These are phyloP conservation scores for Operophtera brumata DNA, from an alignment of 2,888 invertebrate genomes.

Conservation along the genomic window DNA sequence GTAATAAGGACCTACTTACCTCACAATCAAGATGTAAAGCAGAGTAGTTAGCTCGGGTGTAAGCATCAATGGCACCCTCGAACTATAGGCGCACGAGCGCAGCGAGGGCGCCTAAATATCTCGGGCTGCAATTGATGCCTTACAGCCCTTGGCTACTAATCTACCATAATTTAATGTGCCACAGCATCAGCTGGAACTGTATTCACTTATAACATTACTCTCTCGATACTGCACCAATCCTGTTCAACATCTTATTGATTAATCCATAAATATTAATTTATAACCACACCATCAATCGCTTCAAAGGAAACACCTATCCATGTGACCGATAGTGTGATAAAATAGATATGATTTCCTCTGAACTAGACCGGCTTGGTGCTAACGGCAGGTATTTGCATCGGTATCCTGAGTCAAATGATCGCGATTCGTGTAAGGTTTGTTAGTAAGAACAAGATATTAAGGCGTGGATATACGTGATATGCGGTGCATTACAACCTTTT, in stretches of 20 bases:
- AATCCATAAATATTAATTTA: conserved; percentile 22
- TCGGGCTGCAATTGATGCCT: too few species aligned
- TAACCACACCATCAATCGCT: conserved; percentile 24
- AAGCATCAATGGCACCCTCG: too few species aligned
- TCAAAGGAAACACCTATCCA: conserved; percentile 42
- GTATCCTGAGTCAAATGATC: conserved; percentile 1
- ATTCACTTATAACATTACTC: background rate
- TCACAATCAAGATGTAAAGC: too few species aligned
- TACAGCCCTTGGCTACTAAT: too few species aligned
- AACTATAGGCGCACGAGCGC: too few species aligned
- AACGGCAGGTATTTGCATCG: background rate
- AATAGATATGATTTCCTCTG: conserved; percentile 38
- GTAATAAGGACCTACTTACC: too few species aligned
- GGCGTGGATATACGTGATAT: too few species aligned
- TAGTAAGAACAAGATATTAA: background rate
- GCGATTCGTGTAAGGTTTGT: conserved; percentile 3
- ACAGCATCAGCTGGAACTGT: too few species aligned
- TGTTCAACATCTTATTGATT: conserved; percentile 11
- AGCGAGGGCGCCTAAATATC: too few species aligned
- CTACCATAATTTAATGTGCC: too few species aligned
- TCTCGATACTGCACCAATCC: background rate
- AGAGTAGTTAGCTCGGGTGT: too few species aligned
- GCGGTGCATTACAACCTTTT: too few species aligned
- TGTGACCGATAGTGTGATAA: conserved; percentile 50
- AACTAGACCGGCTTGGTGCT: background rate